phyloP scores from a whole-genome alignment of 2,888 invertebrate species.

The Polyploca ridens region DNA sequence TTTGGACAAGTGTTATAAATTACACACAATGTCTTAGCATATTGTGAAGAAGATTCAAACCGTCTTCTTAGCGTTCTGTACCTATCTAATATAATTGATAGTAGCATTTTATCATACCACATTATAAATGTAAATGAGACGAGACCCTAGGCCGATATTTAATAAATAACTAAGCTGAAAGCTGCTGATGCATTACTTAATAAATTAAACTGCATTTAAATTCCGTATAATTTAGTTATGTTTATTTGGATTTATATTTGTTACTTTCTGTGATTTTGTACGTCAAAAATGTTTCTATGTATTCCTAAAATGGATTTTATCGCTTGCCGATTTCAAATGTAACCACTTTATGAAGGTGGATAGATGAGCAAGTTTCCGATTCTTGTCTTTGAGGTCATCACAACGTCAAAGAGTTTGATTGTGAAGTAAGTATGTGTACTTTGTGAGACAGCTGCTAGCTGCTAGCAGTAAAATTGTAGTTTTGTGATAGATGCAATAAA shows the following conservation, averaged over 20 bases:
- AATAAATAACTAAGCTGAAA: slow-evolving; percentile 62
- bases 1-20: not conserved
- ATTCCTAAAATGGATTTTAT: slow-evolving; percentile 49
- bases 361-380: slow-evolving; percentile 31
- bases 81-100: not conserved
- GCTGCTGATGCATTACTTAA: slow-evolving; percentile 74
- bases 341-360: slow-evolving; percentile 58
- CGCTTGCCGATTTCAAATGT: slow-evolving; percentile 31
- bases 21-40: not conserved
- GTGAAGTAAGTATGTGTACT: slow-evolving; percentile 53
- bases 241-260: slow-evolving; percentile 66
- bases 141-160: slow-evolving; percentile 43
- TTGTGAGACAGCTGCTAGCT: slow-evolving; percentile 76
- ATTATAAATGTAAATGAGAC: slow-evolving; percentile 26
- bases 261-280: slow-evolving; percentile 49
- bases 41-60: not conserved
- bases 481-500: slow-evolving; percentile 83
- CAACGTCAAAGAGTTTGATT: slow-evolving; percentile 60
- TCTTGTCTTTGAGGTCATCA: slow-evolving; percentile 54
- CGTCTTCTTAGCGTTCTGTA: not conserved
- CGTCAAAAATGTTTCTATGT: slow-evolving; percentile 35
- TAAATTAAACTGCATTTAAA: slow-evolving; percentile 65
- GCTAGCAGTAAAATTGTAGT: slow-evolving; percentile 81
- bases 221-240: slow-evolving; percentile 64
- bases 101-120: slow-evolving; percentile 12